phyloP scores from a whole-genome alignment of 2,888 invertebrate genomes.

The Coleophora deauratella region DNA sequence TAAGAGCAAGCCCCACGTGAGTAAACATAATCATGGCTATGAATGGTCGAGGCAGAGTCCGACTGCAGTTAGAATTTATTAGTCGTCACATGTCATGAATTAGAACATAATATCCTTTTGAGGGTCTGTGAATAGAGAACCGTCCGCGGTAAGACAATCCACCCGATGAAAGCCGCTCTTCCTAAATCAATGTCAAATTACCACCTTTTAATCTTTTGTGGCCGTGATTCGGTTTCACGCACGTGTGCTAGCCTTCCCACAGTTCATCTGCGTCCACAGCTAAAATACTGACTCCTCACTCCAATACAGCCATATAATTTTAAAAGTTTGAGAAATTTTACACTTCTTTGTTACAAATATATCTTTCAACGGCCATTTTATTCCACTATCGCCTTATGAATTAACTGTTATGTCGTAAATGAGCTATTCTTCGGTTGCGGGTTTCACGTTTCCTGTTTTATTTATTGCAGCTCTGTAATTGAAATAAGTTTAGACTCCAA shows the following conservation, averaged over 20 bases:
- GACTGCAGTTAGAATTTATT: slow-evolving; percentile 33
- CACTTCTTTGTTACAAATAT: slow-evolving; percentile 61
- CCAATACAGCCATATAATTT: slow-evolving; percentile 55
- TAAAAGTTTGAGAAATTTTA: slow-evolving; percentile 65
- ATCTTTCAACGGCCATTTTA: slow-evolving; percentile 50
- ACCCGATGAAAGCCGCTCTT: slow-evolving; percentile 51
- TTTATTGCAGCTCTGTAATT: slow-evolving; percentile 39
- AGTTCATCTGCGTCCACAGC: slow-evolving; percentile 27
- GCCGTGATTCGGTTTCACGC: slow-evolving; percentile 61
- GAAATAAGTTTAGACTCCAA: background rate
- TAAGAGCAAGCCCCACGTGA: too few relatives aligned
- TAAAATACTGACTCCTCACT: slow-evolving; percentile 46
- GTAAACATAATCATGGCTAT: background rate
- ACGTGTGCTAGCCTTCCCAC: slow-evolving; percentile 42
- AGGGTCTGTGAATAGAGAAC: slow-evolving; percentile 33
- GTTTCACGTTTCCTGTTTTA: slow-evolving; percentile 34
- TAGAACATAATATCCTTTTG: slow-evolving; percentile 27
- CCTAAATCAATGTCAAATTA: slow-evolving; percentile 73
- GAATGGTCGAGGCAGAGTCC: slow-evolving; percentile 17
- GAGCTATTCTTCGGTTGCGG: slow-evolving; percentile 41
- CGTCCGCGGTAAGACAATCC: slow-evolving; percentile 58
- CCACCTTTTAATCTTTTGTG: slow-evolving; percentile 69
- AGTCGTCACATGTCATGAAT: slow-evolving; percentile 43
- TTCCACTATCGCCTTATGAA: slow-evolving; percentile 51
- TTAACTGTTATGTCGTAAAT: slow-evolving; percentile 53